Percentiles rank a stretch among this genome's conserved stretches.
Conservation (phyloP, 2,113 vertebrate genomes). For the Crypturellus undulatus region DNA sequence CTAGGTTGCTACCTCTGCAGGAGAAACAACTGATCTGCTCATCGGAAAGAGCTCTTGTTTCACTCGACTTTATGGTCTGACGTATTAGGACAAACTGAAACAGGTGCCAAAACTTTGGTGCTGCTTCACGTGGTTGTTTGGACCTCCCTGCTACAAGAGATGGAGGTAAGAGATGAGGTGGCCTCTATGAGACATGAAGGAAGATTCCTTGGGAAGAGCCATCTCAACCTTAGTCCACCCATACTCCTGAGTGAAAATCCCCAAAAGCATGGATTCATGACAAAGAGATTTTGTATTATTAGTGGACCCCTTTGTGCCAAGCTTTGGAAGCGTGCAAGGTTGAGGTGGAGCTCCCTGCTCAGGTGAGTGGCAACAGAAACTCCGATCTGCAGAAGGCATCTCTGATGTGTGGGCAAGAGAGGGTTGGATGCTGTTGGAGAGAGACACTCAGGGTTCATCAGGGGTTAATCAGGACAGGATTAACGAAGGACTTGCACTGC, state of each 20-base stretch:
- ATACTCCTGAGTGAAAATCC: not conserved
- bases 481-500: no score
- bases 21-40: rapidly evolving
- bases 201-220: not conserved
- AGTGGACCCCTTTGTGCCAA: not conserved
- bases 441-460: no score
- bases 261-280: not conserved
- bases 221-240: not conserved
- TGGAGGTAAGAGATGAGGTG: not conserved
- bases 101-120: rapidly evolving
- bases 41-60: not conserved
- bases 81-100: not conserved
- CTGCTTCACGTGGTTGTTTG: rapidly evolving
- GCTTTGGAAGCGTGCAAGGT: not conserved
- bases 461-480: no score
- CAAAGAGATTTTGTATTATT: not conserved
- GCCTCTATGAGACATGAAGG: not conserved
- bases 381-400: no score
- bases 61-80: rapidly evolving
- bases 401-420: no score
- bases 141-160: not conserved
- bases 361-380: no score
- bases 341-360: not conserved
- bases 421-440: no score
- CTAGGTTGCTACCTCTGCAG: not conserved